A percentile compares a stretch with the other conserved stretches of the same genome.
Conservation (phyloP, 2,113 vertebrate species). For the Calyptommatus sinebrachiatus region DNA sequence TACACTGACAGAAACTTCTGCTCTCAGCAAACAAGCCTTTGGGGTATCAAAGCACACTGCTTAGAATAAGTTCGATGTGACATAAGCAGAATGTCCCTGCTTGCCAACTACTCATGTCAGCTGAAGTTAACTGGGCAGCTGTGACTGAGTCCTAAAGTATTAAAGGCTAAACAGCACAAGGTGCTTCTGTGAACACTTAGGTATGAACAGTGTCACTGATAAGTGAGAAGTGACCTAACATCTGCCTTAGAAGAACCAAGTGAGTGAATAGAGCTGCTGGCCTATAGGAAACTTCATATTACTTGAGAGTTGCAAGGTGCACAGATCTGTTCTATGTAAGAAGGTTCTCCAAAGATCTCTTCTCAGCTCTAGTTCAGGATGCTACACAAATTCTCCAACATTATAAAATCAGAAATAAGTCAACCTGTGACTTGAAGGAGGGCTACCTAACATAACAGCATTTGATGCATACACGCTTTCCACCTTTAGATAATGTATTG, state of each 20-base stretch:
- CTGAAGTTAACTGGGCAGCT: conserved; percentile 39
- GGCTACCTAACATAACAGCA: too few relatives aligned
- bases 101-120: conserved; percentile 28
- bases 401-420: too few relatives aligned
- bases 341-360: too few relatives aligned
- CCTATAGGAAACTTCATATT: not conserved
- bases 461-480: not conserved
- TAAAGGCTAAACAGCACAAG: not conserved
- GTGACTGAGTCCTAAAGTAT: not conserved
- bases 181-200: conserved; percentile 7
- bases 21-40: not conserved
- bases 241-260: not conserved
- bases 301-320: not conserved
- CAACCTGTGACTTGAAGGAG: too few relatives aligned
- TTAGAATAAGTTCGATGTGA: conserved; percentile 1
- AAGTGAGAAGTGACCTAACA: not conserved
- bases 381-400: too few relatives aligned
- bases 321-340: too few relatives aligned
- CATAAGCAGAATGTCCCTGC: conserved; percentile 52
- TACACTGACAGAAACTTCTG: conserved; percentile 16
- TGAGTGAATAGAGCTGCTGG: not conserved
- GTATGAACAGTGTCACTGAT: not conserved
- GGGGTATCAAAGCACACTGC: conserved; percentile 2
- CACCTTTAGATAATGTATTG: too few relatives aligned
- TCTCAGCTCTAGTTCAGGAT: too few relatives aligned